Percentiles rank a stretch among this genome's conserved stretches.
These are phyloP conservation scores for Amniataba percoides DNA, from an alignment of 2,797 vertebrate species.

Conservation along the genomic window DNA sequence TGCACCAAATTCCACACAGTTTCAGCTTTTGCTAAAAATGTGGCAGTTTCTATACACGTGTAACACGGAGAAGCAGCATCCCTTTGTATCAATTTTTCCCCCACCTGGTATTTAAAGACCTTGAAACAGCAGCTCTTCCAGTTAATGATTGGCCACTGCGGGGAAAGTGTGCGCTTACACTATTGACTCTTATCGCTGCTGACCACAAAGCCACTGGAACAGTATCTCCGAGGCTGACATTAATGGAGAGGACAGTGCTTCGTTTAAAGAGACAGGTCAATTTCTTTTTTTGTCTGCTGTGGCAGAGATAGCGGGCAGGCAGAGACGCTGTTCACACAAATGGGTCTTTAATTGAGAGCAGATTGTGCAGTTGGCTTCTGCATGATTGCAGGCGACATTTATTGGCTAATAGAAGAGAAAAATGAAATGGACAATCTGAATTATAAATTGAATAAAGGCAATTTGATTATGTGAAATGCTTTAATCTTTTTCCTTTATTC, in stretches of 20 bases:
- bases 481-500: background rate
- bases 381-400: slow-evolving; percentile 24
- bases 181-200: slow-evolving; percentile 84
- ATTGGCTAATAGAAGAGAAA: slow-evolving; percentile 20
- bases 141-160: slow-evolving; percentile 85
- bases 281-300: slow-evolving; percentile 66
- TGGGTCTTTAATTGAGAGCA: slow-evolving; percentile 66
- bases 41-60: slow-evolving; percentile 10
- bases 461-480: slow-evolving; percentile 17
- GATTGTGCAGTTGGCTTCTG: slow-evolving; percentile 40
- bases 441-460: slow-evolving; percentile 2
- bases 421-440: slow-evolving; percentile 9
- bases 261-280: slow-evolving; percentile 79
- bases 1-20: background rate
- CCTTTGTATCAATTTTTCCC: slow-evolving; percentile 32
- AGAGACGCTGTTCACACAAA: slow-evolving; percentile 49
- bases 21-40: slow-evolving; percentile 13
- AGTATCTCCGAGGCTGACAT: slow-evolving; percentile 79
- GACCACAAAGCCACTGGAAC: slow-evolving; percentile 79
- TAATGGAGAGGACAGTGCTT: slow-evolving; percentile 75
- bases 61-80: slow-evolving; percentile 48
- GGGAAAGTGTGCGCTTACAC: slow-evolving; percentile 81
- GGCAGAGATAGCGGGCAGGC: slow-evolving; percentile 56
- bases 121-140: slow-evolving; percentile 75
- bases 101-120: slow-evolving; percentile 80